Base-by-base conservation (phyloP, 2,888 invertebrate genomes). In the Chloroclystis v-ata region DNA sequence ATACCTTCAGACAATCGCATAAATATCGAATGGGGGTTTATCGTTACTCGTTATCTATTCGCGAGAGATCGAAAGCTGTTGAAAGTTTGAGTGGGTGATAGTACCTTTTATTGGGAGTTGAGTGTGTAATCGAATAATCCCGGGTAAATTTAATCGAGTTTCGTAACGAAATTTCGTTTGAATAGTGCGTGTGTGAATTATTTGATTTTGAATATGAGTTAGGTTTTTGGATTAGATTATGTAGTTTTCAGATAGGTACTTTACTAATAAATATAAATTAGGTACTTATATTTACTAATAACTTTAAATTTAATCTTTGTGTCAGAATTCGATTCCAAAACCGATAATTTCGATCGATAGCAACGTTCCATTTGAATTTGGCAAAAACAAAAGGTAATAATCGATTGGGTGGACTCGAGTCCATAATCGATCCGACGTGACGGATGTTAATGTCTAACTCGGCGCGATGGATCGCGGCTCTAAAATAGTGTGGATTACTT, bases 1-100 rank as follows among this genome's bases (percentile, higher is more conserved):
- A 72, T 77, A 79, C 78, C 75, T 72, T 59, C 77, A 75, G 79
- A 82, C 80, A 79, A 78, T 72, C 73, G 72, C 74, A 81, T 82
- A 82, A 82, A 83, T 80, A 80, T 72, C 71, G 67, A 68, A 59
- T 61, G 57, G 67, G 69, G 63, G 70, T 67, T 78, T 82, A 82
- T 82, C 79, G 74, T 63, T 71, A 71, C 70, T 69, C 67, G 65
- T 68, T 72, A 79, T 80, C 81, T 72, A 63, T 67, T 60, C 62
- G 59, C 56, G 61, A 67, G 63, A 63, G 78, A 78, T 72, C 68
- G 72, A 72, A 71, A 65, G 63, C 64, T 67, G 75, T 61, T 69
- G 72, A 74, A 68, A 69, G 66, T 67, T 61, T 67, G 69, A 69
- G 73, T 72, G 65, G 74, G 70, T 70, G 70, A 71, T 69, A 38